Conservation (phyloP, 2,113 vertebrate genomes). For the Gobius niger region DNA sequence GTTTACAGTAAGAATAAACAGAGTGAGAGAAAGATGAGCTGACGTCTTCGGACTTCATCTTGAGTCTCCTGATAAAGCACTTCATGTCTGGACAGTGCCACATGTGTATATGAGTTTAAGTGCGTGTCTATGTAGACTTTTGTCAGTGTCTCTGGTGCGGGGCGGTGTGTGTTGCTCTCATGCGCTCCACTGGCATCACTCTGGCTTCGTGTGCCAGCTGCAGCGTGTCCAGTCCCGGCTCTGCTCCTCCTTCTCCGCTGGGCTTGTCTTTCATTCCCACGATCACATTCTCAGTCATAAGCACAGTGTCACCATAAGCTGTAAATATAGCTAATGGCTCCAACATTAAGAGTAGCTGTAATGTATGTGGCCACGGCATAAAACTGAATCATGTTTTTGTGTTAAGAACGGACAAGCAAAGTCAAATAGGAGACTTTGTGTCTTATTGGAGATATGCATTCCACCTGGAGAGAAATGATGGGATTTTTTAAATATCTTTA, state of each 20-base stretch:
- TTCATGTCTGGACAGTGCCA: slow-evolving; percentile 47
- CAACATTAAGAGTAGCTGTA: slow-evolving; percentile 11
- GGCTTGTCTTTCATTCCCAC: slow-evolving; percentile 56
- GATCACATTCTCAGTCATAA: slow-evolving; percentile 53
- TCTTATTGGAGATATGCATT: no score
- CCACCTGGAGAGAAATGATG: no score
- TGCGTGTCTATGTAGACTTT: slow-evolving; percentile 25
- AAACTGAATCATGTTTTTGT: neutral
- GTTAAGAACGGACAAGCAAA: neutral
- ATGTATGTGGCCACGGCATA: neutral
- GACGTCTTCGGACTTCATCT: slow-evolving; percentile 58
- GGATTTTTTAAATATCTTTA: no score
- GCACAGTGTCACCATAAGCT: slow-evolving; percentile 14
- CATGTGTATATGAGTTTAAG: slow-evolving; percentile 10
- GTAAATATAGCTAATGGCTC: slow-evolving; percentile 19
- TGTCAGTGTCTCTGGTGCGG: slow-evolving; percentile 39
- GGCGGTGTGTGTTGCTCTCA: slow-evolving; percentile 48
- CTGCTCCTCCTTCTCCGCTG: slow-evolving; percentile 8
- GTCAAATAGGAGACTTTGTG: no score
- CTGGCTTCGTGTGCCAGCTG: slow-evolving; percentile 72
- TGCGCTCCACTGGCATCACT: slow-evolving; percentile 64
- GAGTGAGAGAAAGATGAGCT: slow-evolving; percentile 62
- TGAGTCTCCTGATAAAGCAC: slow-evolving; percentile 52
- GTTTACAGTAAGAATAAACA: slow-evolving; percentile 78
- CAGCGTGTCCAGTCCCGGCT: slow-evolving; percentile 44